A percentile compares a stretch with the other conserved stretches of the same genome.
Evolutionary conservation across 1,140 invertebrate genomes (phyloP).

Genomic region (Metaphire vulgaris): DNA sequence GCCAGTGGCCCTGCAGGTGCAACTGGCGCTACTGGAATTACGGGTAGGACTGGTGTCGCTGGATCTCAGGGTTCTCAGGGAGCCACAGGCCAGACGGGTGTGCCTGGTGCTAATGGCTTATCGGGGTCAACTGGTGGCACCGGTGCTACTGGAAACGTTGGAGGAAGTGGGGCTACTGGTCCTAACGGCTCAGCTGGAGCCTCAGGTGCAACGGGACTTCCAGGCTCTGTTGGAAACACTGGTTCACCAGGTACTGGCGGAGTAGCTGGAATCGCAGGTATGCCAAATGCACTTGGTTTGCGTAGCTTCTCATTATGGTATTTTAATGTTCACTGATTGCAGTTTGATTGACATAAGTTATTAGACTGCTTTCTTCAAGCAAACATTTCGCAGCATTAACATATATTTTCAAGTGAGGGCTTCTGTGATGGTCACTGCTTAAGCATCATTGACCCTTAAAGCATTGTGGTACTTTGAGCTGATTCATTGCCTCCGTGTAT

Average conservation of each 20-base stretch:
- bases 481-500: too few relatives aligned
- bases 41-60: background rate
- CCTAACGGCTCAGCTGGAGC: background rate
- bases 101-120: background rate
- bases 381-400: too few relatives aligned
- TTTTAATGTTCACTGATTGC: too few relatives aligned
- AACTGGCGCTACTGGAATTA: background rate
- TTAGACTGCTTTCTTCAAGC: too few relatives aligned
- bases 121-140: slow-evolving; percentile 4
- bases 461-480: too few relatives aligned
- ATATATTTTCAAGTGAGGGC: too few relatives aligned
- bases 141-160: slow-evolving; percentile 17
- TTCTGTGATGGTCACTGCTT: too few relatives aligned
- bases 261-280: background rate
- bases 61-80: too few relatives aligned
- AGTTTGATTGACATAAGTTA: too few relatives aligned
- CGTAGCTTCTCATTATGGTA: too few relatives aligned
- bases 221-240: background rate
- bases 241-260: background rate
- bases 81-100: slow-evolving; percentile 1
- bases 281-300: too few relatives aligned
- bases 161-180: slow-evolving; percentile 13
- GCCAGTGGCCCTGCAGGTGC: background rate
- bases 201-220: background rate
- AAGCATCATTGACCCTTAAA: too few relatives aligned